Evolutionary conservation across 2,888 invertebrate species (phyloP).

Genomic region (Trachelus troglodyta): DNA sequence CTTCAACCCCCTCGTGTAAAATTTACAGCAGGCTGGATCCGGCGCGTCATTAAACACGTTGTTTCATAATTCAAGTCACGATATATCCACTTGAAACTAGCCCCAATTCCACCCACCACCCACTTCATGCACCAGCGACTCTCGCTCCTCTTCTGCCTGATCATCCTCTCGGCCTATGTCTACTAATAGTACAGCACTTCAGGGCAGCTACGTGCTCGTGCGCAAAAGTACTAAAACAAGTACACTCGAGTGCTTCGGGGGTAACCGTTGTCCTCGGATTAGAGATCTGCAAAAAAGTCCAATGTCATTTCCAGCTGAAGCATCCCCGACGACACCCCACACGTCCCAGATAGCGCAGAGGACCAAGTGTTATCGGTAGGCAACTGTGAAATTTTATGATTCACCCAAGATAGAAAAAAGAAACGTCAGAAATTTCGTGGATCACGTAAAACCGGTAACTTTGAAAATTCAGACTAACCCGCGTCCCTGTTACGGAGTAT

Average conservation of each 20-base stretch:
- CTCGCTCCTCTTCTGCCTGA: not conserved
- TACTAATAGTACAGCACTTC: not conserved
- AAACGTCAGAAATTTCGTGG: not conserved
- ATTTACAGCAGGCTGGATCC: constrained; percentile 61
- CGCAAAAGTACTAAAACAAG: not conserved
- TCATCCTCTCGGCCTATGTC: not conserved
- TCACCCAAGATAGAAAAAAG: not conserved
- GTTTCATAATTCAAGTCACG: constrained; percentile 63
- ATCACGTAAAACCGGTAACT: too few species aligned
- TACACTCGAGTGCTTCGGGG: not conserved
- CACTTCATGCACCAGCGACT: not conserved
- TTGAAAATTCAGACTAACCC: too few species aligned
- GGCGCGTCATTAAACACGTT: constrained; percentile 65
- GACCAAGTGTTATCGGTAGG: not conserved
- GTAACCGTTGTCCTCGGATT: not conserved
- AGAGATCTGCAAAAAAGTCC: not conserved
- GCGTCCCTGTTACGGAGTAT: too few species aligned
- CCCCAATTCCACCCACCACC: not conserved
- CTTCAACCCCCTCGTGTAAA: constrained; percentile 42
- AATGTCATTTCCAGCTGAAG: not conserved
- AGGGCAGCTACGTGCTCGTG: not conserved
- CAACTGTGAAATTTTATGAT: not conserved
- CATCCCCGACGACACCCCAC: not conserved
- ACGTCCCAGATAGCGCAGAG: not conserved
- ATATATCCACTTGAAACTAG: constrained; percentile 32